phyloP scores from a whole-genome alignment of 2,113 vertebrate genomes.

The Oryzias woworae region DNA sequence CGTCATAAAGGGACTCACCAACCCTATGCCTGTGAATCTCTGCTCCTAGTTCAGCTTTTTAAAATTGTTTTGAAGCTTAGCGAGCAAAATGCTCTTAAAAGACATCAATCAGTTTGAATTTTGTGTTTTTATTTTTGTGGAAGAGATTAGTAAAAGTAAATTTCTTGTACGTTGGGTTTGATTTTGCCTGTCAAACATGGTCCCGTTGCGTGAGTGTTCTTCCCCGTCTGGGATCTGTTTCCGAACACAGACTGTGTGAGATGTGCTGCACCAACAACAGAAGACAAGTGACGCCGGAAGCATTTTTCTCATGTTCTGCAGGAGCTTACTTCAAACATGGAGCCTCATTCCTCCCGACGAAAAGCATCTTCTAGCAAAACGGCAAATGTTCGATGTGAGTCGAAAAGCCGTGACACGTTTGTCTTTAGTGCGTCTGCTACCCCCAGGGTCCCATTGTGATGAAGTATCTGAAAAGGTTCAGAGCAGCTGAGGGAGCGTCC shows the following conservation, averaged over 20 bases:
- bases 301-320: slow-evolving; percentile 25
- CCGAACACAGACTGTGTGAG: slow-evolving; percentile 10
- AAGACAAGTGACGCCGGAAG: slow-evolving; percentile 37
- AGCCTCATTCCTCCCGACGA: slow-evolving; percentile 5
- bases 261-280: slow-evolving; percentile 8
- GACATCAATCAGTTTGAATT: not conserved
- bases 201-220: slow-evolving; percentile 26
- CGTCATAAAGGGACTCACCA: slow-evolving; percentile 55
- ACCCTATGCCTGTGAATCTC: slow-evolving; percentile 22
- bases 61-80: slow-evolving; percentile 29
- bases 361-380: slow-evolving; percentile 19
- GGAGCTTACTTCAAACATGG: slow-evolving; percentile 26
- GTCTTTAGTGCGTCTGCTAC: slow-evolving; percentile 21
- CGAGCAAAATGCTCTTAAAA: too few relatives aligned
- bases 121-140: not conserved
- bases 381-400: slow-evolving; percentile 8
- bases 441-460: slow-evolving; percentile 24
- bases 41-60: slow-evolving; percentile 16
- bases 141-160: not conserved
- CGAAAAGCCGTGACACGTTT: slow-evolving; percentile 13
- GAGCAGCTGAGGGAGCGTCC: slow-evolving; percentile 6
- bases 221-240: slow-evolving; percentile 22
- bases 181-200: slow-evolving; percentile 25
- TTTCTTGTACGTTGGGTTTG: too few relatives aligned
- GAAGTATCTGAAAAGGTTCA: slow-evolving; percentile 12